A percentile compares a stretch with the other conserved stretches of the same genome.
phyloP scores from a whole-genome alignment of 2,888 invertebrate species.

The Eristalinus sepulchralis region DNA sequence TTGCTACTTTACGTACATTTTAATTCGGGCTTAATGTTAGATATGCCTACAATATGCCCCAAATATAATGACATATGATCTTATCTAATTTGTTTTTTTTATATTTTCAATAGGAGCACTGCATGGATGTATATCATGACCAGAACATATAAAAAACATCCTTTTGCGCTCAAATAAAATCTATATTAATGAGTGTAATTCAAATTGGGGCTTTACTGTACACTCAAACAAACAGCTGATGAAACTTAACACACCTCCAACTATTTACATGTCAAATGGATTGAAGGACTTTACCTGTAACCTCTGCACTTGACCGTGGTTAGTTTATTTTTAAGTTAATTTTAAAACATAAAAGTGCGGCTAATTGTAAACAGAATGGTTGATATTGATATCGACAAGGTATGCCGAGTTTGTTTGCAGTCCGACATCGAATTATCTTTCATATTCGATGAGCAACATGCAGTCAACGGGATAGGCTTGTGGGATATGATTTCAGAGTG shows the following conservation, averaged over 20 bases:
- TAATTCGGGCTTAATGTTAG: too few species aligned
- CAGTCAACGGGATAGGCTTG: conserved; percentile 74
- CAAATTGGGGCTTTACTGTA: too few species aligned
- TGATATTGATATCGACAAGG: conserved; percentile 74
- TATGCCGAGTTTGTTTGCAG: conserved; percentile 79
- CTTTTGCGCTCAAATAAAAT: too few species aligned
- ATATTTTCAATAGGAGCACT: too few species aligned
- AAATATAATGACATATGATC: too few species aligned
- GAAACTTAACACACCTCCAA: neutral
- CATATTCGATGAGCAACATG: conserved; percentile 76
- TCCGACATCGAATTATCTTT: conserved; percentile 74
- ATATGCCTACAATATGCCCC: too few species aligned
- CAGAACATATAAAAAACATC: too few species aligned
- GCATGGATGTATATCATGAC: too few species aligned
- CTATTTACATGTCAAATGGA: neutral
- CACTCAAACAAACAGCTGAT: too few species aligned
- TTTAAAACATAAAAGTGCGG: neutral
- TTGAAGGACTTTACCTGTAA: neutral
- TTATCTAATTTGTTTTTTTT: too few species aligned
- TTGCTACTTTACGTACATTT: too few species aligned
- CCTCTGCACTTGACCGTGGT: neutral
- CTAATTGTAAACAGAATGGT: conserved; percentile 35
- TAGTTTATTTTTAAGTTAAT: neutral
- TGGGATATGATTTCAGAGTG: conserved; percentile 78
- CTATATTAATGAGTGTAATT: too few species aligned